These are phyloP conservation scores for Fulica atra DNA, from an alignment of 2,113 vertebrate genomes.

Conservation along the genomic window DNA sequence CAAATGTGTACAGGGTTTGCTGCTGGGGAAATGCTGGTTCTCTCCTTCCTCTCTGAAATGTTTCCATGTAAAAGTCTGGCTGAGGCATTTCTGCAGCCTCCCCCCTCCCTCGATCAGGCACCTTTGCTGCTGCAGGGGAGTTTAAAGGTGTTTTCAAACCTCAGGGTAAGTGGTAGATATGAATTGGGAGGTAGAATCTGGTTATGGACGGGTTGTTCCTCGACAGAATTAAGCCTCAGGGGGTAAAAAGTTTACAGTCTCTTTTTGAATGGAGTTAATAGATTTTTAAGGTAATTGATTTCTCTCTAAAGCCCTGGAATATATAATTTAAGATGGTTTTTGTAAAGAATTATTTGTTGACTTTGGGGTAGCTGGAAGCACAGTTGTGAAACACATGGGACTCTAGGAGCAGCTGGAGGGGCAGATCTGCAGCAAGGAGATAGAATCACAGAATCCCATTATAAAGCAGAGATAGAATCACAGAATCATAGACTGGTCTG, in stretches of 20 bases:
- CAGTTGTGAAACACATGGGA: rapidly evolving
- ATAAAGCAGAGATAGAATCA: background rate
- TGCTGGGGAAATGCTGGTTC: background rate
- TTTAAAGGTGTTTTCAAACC: background rate
- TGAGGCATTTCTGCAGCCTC: background rate
- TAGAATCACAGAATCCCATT: background rate
- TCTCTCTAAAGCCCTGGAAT: background rate
- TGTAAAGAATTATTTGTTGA: background rate
- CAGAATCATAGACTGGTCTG: no score
- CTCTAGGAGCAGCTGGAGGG: background rate
- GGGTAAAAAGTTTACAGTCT: background rate
- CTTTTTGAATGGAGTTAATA: background rate
- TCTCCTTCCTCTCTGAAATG: background rate
- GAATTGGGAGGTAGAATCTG: background rate
- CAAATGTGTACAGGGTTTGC: background rate
- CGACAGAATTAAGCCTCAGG: background rate
- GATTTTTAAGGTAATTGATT: background rate
- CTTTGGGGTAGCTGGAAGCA: background rate
- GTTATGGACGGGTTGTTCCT: background rate
- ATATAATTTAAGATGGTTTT: background rate
- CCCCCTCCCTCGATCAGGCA: background rate
- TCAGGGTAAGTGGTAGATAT: background rate
- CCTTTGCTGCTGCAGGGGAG: background rate
- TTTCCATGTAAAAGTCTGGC: background rate
- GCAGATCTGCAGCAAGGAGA: background rate